Evolutionary conservation across 1,140 invertebrate genomes (phyloP).

Genomic region (Drosophila leontia): DNA sequence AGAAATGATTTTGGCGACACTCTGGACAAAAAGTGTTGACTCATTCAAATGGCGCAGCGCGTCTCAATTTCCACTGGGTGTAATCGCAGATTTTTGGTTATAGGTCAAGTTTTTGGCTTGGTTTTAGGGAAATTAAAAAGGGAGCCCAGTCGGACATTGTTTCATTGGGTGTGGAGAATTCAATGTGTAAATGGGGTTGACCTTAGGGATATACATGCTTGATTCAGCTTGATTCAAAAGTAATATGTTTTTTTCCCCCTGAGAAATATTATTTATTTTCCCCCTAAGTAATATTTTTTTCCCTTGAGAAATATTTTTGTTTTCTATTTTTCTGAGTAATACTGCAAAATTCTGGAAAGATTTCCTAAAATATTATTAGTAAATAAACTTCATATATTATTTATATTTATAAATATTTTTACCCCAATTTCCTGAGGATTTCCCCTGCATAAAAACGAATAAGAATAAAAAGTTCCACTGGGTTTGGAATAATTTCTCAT

Average conservation of each 20-base stretch:
- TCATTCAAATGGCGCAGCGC: constrained; percentile 55
- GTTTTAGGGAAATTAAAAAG: neutral
- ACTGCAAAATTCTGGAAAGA: no score
- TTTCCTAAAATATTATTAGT: no score
- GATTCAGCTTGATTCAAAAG: no score
- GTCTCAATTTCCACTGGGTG: constrained; percentile 34
- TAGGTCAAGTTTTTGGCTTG: constrained; percentile 1
- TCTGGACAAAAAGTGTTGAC: constrained; percentile 36
- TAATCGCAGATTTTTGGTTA: neutral
- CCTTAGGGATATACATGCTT: neutral
- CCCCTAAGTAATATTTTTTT: no score
- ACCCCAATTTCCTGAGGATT: no score
- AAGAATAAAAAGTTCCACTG: neutral
- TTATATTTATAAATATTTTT: no score
- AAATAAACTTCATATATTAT: no score
- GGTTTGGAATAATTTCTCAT: neutral
- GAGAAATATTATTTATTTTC: no score
- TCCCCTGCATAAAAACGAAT: neutral
- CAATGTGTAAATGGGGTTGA: neutral
- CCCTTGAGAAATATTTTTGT: no score
- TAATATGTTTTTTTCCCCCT: no score
- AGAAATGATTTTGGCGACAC: constrained; percentile 18
- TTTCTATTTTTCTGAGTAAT: no score
- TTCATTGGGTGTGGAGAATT: neutral
- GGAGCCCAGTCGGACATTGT: neutral